Evolutionary conservation across 2,888 invertebrate genomes (phyloP), one percentile per base, ranked within the genome.

Genomic region (Tetanocera ferruginea): DNA sequence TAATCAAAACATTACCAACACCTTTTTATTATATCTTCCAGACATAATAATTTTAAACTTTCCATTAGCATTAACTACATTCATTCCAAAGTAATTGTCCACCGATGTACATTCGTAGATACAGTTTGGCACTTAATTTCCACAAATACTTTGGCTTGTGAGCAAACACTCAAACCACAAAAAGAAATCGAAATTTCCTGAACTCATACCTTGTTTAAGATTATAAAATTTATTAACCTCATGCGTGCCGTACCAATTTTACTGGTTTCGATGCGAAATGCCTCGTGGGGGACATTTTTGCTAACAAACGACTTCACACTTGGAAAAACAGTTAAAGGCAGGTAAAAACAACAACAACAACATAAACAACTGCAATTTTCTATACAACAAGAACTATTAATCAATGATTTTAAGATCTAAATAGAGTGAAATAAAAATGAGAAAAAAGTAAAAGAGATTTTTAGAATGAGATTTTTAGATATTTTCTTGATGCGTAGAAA

Each of bases 301-400:
- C 73, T 62, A 74, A 64, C 28, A 74, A 25, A 62, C 37, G 51
- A 51, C 62, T 51, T 64, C 74, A 51, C 74, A 74, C 74, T 74
- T 70, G 31, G 14, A 34, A 70, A 74, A 49, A 73, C 73, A 60
- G 73, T 23, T 57, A 76, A 64, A 37, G 52, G 51, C 73, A 66
- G 37, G 34, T 67, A 69, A 31, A 37, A 70, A 70, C 60, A 70
- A 60, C 17, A 55, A 74, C 78, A 75, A 77, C 57, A 72, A 74
- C 43, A 73, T 51, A 57, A 49, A 49, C 67, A 62, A 70, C 71
- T 57, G 73, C 67, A 78, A 62, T 55, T 62, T 76, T 82, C 82
- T 83, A 85, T 75, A 78, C 82, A 80, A 77, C 82, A 81, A 49
- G 52, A 67, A 71, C 70, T 43, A 66, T 74, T 74, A 64, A 74